Conservation (phyloP, 2,888 invertebrate species). For the Heliconius ismenius region DNA sequence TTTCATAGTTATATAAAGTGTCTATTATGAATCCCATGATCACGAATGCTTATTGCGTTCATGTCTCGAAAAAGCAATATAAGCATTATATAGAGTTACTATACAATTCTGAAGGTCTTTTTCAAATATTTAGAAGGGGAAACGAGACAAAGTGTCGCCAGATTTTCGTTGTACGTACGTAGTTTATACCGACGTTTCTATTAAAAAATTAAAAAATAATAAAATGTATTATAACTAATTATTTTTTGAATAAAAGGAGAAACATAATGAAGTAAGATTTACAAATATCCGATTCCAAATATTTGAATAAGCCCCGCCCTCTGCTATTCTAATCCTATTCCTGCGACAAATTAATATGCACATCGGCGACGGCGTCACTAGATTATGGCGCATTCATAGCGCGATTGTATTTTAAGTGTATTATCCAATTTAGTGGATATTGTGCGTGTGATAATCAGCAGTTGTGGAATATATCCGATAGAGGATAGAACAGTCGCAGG, state of each 20-base stretch:
- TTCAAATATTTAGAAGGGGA: neutral
- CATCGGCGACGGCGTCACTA: conserved; percentile 79
- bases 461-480: conserved; percentile 62
- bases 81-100: conserved; percentile 61
- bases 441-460: conserved; percentile 81
- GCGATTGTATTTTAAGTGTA: conserved; percentile 85
- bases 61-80: conserved; percentile 24
- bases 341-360: conserved; percentile 81
- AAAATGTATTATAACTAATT: neutral
- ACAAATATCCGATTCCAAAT: conserved; percentile 45
- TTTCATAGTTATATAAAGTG: neutral
- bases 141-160: neutral
- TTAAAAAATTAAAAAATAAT: neutral
- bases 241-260: neutral
- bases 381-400: conserved; percentile 79
- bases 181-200: neutral
- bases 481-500: conserved; percentile 57
- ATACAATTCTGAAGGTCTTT: conserved; percentile 1
- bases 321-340: conserved; percentile 72
- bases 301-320: conserved; percentile 50
- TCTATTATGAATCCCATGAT: neutral
- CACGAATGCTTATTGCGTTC: neutral
- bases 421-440: conserved; percentile 84
- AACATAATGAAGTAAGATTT: neutral
- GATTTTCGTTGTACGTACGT: neutral